A percentile compares a stretch with the other conserved stretches of the same genome.
Evolutionary conservation across 2,797 vertebrate species (phyloP).

Genomic region (Parauchenoglanis punctatus): DNA sequence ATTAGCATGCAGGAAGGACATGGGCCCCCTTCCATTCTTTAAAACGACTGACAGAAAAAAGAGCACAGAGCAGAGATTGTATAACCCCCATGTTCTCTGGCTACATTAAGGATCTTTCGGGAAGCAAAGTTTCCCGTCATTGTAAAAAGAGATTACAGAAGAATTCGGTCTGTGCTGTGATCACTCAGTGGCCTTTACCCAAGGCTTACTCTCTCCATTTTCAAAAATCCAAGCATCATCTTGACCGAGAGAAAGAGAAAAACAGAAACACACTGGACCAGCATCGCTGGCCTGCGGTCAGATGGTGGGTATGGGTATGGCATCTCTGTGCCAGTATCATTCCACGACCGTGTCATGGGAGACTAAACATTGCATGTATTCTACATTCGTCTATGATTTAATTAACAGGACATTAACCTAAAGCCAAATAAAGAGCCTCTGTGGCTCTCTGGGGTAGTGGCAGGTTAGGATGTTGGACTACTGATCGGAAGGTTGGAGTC

Average conservation of each 20-base stretch:
- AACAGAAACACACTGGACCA: neutral
- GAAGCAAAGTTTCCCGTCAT: neutral
- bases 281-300: neutral
- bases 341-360: neutral
- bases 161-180: neutral
- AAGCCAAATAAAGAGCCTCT: neutral
- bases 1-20: slow-evolving; percentile 49
- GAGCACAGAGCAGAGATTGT: slow-evolving; percentile 13
- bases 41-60: slow-evolving; percentile 39
- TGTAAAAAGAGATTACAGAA: slow-evolving; percentile 2
- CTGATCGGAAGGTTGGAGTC: no score
- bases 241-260: neutral
- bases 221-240: neutral
- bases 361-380: neutral
- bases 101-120: neutral
- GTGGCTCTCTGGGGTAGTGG: neutral
- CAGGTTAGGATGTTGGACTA: no score
- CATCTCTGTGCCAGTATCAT: neutral
- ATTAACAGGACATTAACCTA: neutral
- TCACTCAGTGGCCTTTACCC: neutral
- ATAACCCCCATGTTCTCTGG: neutral
- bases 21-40: neutral
- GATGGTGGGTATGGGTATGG: neutral
- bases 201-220: neutral
- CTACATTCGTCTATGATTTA: neutral